These are phyloP conservation scores for Amphibalanus amphitrite DNA, from an alignment of 1,140 invertebrate genomes.

Conservation along the genomic window DNA sequence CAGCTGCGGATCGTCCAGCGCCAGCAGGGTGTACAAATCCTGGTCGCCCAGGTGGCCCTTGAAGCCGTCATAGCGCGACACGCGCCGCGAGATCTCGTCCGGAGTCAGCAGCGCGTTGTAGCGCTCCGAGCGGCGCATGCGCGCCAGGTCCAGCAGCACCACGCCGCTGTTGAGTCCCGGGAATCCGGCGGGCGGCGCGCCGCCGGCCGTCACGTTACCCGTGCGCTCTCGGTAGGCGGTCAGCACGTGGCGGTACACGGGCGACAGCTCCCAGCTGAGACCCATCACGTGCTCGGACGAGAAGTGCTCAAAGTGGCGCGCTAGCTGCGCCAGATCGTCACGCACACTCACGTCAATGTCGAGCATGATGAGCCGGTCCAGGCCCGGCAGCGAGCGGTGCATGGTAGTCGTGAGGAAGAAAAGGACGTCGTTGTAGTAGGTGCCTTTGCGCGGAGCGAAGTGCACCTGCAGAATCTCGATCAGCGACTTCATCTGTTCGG, in stretches of 20 bases:
- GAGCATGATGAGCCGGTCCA: constrained; percentile 47
- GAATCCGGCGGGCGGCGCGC: constrained; percentile 40
- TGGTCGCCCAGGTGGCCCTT: constrained; percentile 71
- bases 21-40: constrained; percentile 64
- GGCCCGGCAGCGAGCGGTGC: constrained; percentile 41
- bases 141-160: constrained; percentile 49
- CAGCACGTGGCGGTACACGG: constrained; percentile 61
- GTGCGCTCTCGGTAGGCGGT: constrained; percentile 44
- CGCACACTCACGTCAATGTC: constrained; percentile 64
- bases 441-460: constrained; percentile 56
- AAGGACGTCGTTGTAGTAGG: constrained; percentile 62
- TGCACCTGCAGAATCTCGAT: constrained; percentile 48
- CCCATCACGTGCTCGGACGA: constrained; percentile 42
- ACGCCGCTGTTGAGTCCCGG: constrained; percentile 69
- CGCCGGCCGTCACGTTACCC: constrained; percentile 34
- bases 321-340: constrained; percentile 45
- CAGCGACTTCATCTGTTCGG: constrained; percentile 40
- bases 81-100: neutral
- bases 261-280: constrained; percentile 54
- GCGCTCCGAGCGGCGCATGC: constrained; percentile 41
- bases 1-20: constrained; percentile 49
- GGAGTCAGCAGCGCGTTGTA: constrained; percentile 37
- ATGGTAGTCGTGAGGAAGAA: constrained; percentile 64
- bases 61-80: constrained; percentile 25
- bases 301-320: constrained; percentile 41